phyloP scores from a whole-genome alignment of 2,797 vertebrate species.

The Bufotes viridis region DNA sequence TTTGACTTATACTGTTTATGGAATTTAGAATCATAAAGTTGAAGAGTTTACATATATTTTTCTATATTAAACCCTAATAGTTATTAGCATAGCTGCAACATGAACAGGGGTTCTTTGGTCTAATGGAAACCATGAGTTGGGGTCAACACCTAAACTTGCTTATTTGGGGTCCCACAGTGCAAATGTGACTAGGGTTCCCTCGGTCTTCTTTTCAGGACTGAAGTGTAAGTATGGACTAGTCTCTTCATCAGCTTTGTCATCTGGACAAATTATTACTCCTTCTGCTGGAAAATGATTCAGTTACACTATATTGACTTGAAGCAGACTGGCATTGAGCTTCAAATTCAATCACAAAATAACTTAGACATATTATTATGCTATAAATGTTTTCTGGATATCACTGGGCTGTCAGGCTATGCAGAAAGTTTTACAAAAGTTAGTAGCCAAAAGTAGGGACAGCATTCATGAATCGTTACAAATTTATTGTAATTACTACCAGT shows the following conservation, averaged over 20 bases:
- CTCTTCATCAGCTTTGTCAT: too few relatives aligned
- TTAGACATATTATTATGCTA: not conserved
- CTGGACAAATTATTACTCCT: too few relatives aligned
- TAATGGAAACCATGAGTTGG: not conserved
- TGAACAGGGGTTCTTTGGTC: not conserved
- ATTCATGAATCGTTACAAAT: too few relatives aligned
- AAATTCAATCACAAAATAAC: not conserved
- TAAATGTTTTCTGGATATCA: not conserved
- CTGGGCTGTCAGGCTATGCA: not conserved
- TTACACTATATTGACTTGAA: not conserved
- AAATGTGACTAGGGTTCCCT: not conserved
- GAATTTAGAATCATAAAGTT: not conserved
- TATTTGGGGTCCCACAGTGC: not conserved
- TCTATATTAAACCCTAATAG: not conserved
- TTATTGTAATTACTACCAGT: too few relatives aligned
- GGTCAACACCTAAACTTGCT: not conserved
- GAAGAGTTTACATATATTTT: not conserved
- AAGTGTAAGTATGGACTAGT: too few relatives aligned
- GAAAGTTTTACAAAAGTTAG: not conserved
- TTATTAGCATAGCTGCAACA: not conserved
- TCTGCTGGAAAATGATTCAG: not conserved
- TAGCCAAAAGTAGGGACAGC: not conserved
- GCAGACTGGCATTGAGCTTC: not conserved
- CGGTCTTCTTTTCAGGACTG: not conserved
- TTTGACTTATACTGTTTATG: constrained; percentile 9